phyloP scores from a whole-genome alignment of 1,140 invertebrate genomes.

The Diorhabda carinulata region DNA sequence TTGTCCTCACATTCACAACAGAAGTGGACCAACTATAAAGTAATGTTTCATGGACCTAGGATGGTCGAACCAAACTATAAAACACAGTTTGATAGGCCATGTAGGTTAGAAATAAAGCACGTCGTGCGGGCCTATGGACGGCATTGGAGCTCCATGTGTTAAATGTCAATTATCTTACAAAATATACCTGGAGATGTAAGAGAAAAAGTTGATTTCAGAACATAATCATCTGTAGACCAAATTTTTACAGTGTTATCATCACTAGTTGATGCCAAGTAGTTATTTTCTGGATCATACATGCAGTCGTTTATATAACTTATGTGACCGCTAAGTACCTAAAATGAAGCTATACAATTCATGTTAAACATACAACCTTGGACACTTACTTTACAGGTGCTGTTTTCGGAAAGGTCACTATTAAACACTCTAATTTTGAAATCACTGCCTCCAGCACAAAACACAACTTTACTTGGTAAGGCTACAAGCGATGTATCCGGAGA shows the following conservation, averaged over 20 bases:
- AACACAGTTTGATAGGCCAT: too few relatives aligned
- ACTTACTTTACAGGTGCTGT: conserved; percentile 49
- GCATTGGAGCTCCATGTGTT: background rate
- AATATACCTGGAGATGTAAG: conserved; percentile 61
- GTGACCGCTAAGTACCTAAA: conserved; percentile 60
- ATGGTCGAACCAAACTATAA: too few relatives aligned
- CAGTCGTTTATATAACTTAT: conserved; percentile 68
- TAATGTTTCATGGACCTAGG: too few relatives aligned
- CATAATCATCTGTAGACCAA: conserved; percentile 58
- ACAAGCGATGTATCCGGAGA: conserved; percentile 61
- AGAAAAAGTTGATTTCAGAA: conserved; percentile 56
- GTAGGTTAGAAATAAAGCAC: too few relatives aligned
- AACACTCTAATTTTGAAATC: conserved; percentile 57
- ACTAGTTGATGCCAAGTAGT: conserved; percentile 66
- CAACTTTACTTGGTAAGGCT: conserved; percentile 56
- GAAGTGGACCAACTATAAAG: too few relatives aligned
- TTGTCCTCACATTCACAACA: too few relatives aligned
- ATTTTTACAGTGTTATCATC: conserved; percentile 73
- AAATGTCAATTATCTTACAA: too few relatives aligned
- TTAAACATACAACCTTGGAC: background rate
- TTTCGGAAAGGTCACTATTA: conserved; percentile 54
- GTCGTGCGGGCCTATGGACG: too few relatives aligned
- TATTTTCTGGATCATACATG: conserved; percentile 65
- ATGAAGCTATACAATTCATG: conserved; percentile 12
- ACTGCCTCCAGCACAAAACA: conserved; percentile 56